Base-by-base conservation (phyloP, 2,113 vertebrate species). In the Macrotus californicus region DNA sequence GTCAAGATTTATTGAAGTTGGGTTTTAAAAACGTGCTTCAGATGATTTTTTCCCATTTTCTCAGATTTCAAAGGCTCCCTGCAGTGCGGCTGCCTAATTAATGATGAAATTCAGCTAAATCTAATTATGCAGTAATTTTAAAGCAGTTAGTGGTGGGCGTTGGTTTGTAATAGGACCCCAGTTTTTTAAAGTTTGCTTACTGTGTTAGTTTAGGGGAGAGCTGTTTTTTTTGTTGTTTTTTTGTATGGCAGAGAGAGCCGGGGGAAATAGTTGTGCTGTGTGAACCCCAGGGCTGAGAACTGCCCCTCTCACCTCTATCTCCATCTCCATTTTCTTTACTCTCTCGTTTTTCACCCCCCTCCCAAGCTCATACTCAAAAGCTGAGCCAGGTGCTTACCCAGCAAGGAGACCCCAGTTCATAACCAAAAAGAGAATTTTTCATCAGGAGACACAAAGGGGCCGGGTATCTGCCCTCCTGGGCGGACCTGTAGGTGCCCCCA, bases 111-210 rank as follows among this genome's bases (percentile, higher is more conserved):
- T 98, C 98, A 98, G 98, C 98, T 98, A 98, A 98, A 98, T 98
- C 98, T 98, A 99, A 99, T 98, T 98, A 98, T 98, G 98, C 98
- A 98, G 98, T 98, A 98, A 98, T 98, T 98, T 98, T 98, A 98
- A 98, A 98, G 98, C 98, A 98, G 98, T 98, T 98, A 98, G 98
- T 98, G 94, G 97, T 98, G 98, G 98, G 98, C 97, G 98, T 98
- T 98, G 98, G 96, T 98, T 98, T 98, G 98, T 98, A 98, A 98
- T 98, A 98, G 98, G 98, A 98, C 98, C 98, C 98, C 95, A 97
- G 98, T 98, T 98, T 98, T 96, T 98, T 96, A 96, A 98, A 98
- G 98, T 98, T 98, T 98, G 98, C 98, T 98, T 98, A 98, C 98
- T 97, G 98, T 98, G 97, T 98, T 98, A 97, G 96, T 98, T 98